Percentiles rank a stretch among this genome's conserved stretches.
phyloP scores from a whole-genome alignment of 2,888 invertebrate genomes.

The Entomobrya multifasciata region DNA sequence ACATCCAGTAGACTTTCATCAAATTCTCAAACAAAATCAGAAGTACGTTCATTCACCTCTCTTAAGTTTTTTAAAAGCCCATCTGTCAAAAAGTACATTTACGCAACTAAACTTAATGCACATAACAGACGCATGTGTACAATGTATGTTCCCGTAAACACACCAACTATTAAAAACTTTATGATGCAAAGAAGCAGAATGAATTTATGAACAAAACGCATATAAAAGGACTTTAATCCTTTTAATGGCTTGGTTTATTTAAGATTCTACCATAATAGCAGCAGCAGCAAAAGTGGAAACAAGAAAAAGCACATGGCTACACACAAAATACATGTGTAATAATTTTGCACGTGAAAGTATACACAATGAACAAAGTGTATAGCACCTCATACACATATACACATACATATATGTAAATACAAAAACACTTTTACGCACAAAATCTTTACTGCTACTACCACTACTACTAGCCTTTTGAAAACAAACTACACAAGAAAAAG shows the following conservation, averaged over 20 bases:
- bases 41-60: not conserved
- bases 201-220: not conserved
- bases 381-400: not conserved
- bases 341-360: not conserved
- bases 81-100: not conserved
- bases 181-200: not conserved
- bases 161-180: not conserved
- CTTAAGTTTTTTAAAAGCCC: not conserved
- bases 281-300: not conserved
- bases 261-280: not conserved
- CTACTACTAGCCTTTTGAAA: not conserved
- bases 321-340: not conserved
- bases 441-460: not conserved
- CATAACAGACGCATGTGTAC: too few species aligned
- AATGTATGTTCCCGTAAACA: not conserved
- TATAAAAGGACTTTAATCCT: slow-evolving; percentile 6
- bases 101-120: too few species aligned
- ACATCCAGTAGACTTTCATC: too few species aligned
- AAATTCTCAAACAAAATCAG: not conserved
- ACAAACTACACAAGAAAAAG: too few species aligned
- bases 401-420: not conserved
- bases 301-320: not conserved
- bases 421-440: not conserved
- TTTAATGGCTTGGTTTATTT: slow-evolving; percentile 46
- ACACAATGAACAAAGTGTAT: not conserved